These are phyloP conservation scores for Pseudorhombus dupliciocellatus DNA, from an alignment of 2,113 vertebrate species.

Conservation along the genomic window DNA sequence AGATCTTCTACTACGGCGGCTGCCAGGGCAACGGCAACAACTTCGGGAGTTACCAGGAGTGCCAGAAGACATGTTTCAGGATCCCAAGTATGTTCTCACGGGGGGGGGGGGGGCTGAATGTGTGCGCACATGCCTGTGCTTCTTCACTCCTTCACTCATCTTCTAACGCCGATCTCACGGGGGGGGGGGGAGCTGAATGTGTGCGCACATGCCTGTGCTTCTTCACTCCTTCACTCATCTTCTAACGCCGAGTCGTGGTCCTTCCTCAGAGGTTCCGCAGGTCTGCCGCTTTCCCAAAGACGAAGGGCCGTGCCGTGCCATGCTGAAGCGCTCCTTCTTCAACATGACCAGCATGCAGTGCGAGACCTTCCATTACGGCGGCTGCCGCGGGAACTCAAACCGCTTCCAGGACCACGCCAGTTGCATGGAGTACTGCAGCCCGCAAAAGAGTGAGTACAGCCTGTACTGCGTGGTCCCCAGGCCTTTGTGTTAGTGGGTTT, in stretches of 20 bases:
- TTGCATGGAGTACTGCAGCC: slow-evolving; percentile 86
- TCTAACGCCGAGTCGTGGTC: not conserved
- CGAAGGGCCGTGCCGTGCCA: slow-evolving; percentile 76
- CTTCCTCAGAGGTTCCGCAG: slow-evolving; percentile 85
- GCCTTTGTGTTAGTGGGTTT: not conserved
- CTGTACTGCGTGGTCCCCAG: too few relatives aligned
- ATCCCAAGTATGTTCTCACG: slow-evolving; percentile 90
- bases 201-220: too few relatives aligned
- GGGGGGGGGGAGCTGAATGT: too few relatives aligned
- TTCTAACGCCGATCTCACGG: not conserved
- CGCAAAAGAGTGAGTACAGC: slow-evolving; percentile 81
- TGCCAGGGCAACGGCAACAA: slow-evolving; percentile 91
- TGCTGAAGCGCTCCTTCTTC: slow-evolving; percentile 83
- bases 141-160: not conserved
- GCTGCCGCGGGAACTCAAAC: slow-evolving; percentile 85
- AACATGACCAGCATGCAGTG: slow-evolving; percentile 90
- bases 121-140: too few relatives aligned
- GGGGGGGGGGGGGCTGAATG: too few relatives aligned
- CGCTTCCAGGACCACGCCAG: slow-evolving; percentile 79
- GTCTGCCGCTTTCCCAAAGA: slow-evolving; percentile 84
- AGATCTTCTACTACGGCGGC: slow-evolving; percentile 86
- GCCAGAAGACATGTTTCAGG: slow-evolving; percentile 84
- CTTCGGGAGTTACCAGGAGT: slow-evolving; percentile 82
- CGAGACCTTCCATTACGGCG: slow-evolving; percentile 83
- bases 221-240: not conserved